Conservation (phyloP, 2,797 vertebrate genomes). For the Coluber constrictor region DNA sequence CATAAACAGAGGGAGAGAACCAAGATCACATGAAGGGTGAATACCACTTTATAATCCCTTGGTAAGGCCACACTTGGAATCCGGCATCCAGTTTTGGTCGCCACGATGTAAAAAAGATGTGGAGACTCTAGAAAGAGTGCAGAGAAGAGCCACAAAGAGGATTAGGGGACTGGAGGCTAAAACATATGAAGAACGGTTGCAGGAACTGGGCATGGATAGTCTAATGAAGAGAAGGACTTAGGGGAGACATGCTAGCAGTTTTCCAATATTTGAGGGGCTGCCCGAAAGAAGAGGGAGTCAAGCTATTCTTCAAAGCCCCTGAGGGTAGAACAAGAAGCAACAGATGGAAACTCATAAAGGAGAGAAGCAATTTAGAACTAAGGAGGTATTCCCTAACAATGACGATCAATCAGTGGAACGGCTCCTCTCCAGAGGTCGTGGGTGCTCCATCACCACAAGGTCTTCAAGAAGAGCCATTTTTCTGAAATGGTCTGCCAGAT, state of each 20-base stretch:
- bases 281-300: not conserved
- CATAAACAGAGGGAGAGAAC: no score
- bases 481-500: not conserved
- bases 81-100: no score
- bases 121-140: no score
- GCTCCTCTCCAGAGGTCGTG: not conserved
- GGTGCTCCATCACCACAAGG: not conserved
- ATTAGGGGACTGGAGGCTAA: not conserved
- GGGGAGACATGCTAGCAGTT: not conserved
- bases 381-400: not conserved
- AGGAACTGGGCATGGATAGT: not conserved
- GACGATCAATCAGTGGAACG: not conserved
- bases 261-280: not conserved
- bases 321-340: rapidly evolving
- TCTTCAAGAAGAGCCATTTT: not conserved
- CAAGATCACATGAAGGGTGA: no score
- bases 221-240: rapidly evolving
- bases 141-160: no score
- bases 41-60: no score
- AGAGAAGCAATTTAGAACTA: not conserved
- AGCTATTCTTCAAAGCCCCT: not conserved
- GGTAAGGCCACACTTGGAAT: no score
- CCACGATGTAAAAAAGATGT: no score
- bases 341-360: rapidly evolving
- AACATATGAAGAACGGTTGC: rapidly evolving